Percentiles rank a stretch among this genome's conserved stretches.
These are phyloP conservation scores for Anas capensis DNA, from an alignment of 2,797 vertebrate genomes.

Conservation along the genomic window DNA sequence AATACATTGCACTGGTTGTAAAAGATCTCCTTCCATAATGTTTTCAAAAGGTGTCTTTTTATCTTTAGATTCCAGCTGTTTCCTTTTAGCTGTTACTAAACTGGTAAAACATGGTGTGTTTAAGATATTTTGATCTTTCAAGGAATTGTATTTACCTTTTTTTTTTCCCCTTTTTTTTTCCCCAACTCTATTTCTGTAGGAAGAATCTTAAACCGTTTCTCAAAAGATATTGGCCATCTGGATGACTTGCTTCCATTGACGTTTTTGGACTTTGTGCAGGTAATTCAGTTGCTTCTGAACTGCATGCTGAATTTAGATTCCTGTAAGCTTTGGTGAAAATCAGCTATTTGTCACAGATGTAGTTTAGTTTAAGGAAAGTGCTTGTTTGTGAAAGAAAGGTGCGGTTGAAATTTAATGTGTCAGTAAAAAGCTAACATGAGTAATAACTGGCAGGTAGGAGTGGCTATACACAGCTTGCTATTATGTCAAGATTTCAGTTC, in stretches of 20 bases:
- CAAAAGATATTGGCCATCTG: slow-evolving; percentile 95
- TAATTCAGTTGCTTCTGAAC: slow-evolving; percentile 75
- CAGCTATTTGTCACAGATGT: slow-evolving; percentile 80
- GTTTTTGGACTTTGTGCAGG: slow-evolving; percentile 95
- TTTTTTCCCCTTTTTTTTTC: slow-evolving; percentile 5
- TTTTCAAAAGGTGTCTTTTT: background rate
- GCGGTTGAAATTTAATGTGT: slow-evolving; percentile 80
- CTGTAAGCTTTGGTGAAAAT: slow-evolving; percentile 30
- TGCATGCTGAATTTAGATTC: background rate
- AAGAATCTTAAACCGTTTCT: slow-evolving; percentile 91
- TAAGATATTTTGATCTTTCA: slow-evolving; percentile 50
- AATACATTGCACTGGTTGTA: background rate
- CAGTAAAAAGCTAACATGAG: slow-evolving; percentile 82
- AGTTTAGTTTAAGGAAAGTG: slow-evolving; percentile 82
- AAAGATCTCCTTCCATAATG: background rate
- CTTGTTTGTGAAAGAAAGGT: slow-evolving; percentile 85
- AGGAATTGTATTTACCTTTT: slow-evolving; percentile 12
- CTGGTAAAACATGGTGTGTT: background rate
- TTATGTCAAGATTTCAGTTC: slow-evolving; percentile 72
- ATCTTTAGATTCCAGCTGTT: slow-evolving; percentile 18
- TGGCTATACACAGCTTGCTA: slow-evolving; percentile 76
- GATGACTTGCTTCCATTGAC: slow-evolving; percentile 93
- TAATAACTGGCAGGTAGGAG: slow-evolving; percentile 83
- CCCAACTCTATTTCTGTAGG: slow-evolving; percentile 74
- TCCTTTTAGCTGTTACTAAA: slow-evolving; percentile 27